Evolutionary conservation across 2,797 vertebrate genomes (phyloP), one percentile per base, ranked within the genome.

Genomic region (Sebastes trivittatus): DNA sequence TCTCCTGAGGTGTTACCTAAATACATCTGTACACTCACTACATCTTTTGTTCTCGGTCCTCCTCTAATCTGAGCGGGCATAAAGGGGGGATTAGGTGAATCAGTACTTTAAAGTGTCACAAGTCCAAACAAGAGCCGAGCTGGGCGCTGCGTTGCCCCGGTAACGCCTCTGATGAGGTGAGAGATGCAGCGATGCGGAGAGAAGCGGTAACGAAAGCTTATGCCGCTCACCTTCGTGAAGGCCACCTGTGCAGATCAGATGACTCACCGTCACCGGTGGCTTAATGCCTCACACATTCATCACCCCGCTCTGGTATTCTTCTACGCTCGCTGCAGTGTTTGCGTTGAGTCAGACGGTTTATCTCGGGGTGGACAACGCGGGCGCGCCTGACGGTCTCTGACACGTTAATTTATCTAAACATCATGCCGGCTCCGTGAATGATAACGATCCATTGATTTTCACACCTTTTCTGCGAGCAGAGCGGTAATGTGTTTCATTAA

Each of bases 101-200:
- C 78, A 18, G 1, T 10, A 1, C 4, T 49, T 20, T 18, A 14
- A 54, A 65, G 22, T 46, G 46, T 10, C 74, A 72, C 64, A 36
- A 65, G 81, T 85, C 78, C 69, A 8, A 59, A 77, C 81, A 72
- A 18, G 66, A 66, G 75, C 58, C 1, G n/a, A 42, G 61, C 22
- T 7, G 2, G 16, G 46, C 1, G 3, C n/a, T 46, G 46, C 4
- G 52, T 16, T 25, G n/a, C 52, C 1, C 22, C 2, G 16, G 36
- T 23, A 46, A 73, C 42, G 3, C 52, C 58, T 20, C 5, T 5
- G 4, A 10, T 29, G 55, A 72, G 6, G 29, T 52, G 64, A 18
- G 80, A 59, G 56, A 23, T 46, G 59, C 67, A 49, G 62, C 1
- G 16, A 66, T 56, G 52, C 30, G 13, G 60, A 75, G 38, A 38